Evolutionary conservation across 2,113 vertebrate species (phyloP).

Genomic region (Acanthisitta chloris): DNA sequence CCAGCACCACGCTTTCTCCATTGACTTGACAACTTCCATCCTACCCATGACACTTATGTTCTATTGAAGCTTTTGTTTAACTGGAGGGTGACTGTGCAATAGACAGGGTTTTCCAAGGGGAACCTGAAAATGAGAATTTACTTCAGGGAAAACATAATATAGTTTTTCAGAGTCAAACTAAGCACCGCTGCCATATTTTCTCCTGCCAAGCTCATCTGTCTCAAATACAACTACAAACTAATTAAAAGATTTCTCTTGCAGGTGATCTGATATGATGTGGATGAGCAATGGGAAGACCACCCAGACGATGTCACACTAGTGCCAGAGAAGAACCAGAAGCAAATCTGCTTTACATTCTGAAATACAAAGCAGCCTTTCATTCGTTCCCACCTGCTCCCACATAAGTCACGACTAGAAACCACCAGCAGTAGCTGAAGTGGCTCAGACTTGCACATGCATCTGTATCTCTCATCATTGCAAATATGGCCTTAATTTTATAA

Average conservation of each 20-base stretch:
- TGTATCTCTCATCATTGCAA: neutral
- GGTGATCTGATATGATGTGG: neutral
- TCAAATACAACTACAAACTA: neutral
- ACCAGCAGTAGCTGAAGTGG: neutral
- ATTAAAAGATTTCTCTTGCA: neutral
- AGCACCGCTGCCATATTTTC: neutral
- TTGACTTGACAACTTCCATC: constrained; percentile 4
- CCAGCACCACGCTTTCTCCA: neutral
- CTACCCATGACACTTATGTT: neutral
- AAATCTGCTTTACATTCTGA: neutral
- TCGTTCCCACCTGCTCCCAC: neutral
- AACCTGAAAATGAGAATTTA: neutral
- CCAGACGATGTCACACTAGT: neutral
- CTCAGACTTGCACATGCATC: neutral
- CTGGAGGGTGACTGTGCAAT: neutral
- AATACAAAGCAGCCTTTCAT: neutral
- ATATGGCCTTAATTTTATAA: neutral
- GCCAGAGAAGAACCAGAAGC: constrained; percentile 37
- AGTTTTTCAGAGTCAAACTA: neutral
- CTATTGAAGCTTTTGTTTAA: neutral
- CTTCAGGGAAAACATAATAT: neutral
- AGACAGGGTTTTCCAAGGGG: neutral
- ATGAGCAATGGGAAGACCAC: neutral
- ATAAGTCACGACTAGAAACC: neutral
- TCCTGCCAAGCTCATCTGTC: neutral